Percentiles rank a stretch among this genome's conserved stretches.
Conservation (phyloP, 2,797 vertebrate genomes). For the Melanotaenia maccullochi region DNA sequence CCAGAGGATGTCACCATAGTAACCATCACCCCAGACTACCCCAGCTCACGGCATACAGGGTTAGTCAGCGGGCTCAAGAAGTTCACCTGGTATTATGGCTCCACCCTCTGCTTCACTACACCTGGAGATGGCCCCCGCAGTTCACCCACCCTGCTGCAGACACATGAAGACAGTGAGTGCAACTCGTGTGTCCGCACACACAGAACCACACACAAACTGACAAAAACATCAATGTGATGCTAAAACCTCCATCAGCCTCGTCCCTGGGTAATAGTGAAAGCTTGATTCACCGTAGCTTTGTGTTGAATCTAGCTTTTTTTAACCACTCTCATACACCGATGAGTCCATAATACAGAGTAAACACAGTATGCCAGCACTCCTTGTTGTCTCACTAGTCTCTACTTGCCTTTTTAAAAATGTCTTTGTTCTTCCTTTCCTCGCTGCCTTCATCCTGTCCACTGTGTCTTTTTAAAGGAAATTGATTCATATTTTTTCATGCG, state of each 20-base stretch:
- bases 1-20: conserved; percentile 83
- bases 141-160: conserved; percentile 85
- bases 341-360: conserved; percentile 29
- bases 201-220: background rate
- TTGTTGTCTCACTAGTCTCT: conserved; percentile 14
- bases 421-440: conserved; percentile 19
- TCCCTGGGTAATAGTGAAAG: conserved; percentile 42
- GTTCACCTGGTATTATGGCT: conserved; percentile 90
- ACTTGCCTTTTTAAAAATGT: conserved; percentile 33
- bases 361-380: conserved; percentile 3
- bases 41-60: conserved; percentile 89
- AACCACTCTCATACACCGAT: conserved; percentile 43
- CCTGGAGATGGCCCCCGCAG: conserved; percentile 93
- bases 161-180: conserved; percentile 93
- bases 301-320: conserved; percentile 53
- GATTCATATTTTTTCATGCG: conserved; percentile 62
- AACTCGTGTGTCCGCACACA: conserved; percentile 6
- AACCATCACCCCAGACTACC: conserved; percentile 94
- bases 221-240: conserved; percentile 13
- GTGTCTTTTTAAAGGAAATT: conserved; percentile 54
- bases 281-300: conserved; percentile 10
- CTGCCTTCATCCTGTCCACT: background rate
- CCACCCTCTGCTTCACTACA: conserved; percentile 93
- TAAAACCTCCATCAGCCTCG: conserved; percentile 14
- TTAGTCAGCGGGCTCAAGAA: conserved; percentile 89